Base-by-base conservation (phyloP, 2,797 vertebrate genomes). In the Pachyuromys duprasi region DNA sequence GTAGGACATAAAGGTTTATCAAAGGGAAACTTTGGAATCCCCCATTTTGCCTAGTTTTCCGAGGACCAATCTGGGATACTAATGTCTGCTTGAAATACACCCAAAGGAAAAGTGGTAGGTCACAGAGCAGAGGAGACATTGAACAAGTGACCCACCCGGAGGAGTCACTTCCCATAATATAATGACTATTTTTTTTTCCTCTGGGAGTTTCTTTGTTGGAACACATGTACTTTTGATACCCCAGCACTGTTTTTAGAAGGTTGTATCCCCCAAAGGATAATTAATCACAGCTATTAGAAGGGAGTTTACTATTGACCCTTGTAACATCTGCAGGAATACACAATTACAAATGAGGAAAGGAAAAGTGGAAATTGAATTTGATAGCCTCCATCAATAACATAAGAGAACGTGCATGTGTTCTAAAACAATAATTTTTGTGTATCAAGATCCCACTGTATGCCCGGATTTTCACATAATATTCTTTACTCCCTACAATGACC, bases 231-330 rank as follows among this genome's bases (percentile, higher is more conserved):
- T 11, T 93, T 90, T 87, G 74, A 70, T 74, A 90, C n/a, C 72
- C 92, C 93, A 63, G 76, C 76, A 28, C 63, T 79, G 13, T 89
- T 90, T 91, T 91, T 79, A 62, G 17, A 36, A 22, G 31, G 15
- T 76, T 95, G 82, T 96, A 95, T 92, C 89, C 78, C 72, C 91
- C 49, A 91, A 67, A 89, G 42, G 62, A 89, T 26, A 87, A 62
- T 74, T 70, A 75, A 84, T 83, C 57, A 86, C 3, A 87, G 12
- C 36, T 95, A 92, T 62, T 76, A 42, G 79, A 93, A 95, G 7
- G 45, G 3, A 76, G 53, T 91, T 96, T 86, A 33, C 39, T 90
- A 8, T 95, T 87, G 65, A 91, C 80, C n/a, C 45, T 33, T 76
- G 17, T 90, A 62, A n/a, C n/a, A 89, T n/a, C 26, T 79, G 18